Evolutionary conservation across 2,113 vertebrate species (phyloP).

Genomic region (Trachemys scripta): DNA sequence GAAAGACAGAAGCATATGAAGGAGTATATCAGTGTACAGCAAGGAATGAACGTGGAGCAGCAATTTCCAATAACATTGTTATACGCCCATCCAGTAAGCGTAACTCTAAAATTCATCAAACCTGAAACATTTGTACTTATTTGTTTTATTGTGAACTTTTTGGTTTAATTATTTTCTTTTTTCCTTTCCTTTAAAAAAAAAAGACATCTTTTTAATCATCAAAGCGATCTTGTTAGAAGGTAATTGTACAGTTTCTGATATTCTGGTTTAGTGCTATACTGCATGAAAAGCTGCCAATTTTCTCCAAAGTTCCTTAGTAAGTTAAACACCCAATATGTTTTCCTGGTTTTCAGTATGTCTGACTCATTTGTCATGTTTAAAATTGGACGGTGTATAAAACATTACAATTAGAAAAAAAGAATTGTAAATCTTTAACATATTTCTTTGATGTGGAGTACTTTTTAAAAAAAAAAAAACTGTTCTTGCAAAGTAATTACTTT

Average conservation of each 20-base stretch:
- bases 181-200: neutral
- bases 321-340: neutral
- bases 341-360: neutral
- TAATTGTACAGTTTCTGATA: conserved; percentile 53
- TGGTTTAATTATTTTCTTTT: neutral
- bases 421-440: neutral
- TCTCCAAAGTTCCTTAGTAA: neutral
- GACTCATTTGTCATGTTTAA: neutral
- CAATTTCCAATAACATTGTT: conserved; percentile 93
- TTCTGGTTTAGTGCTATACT: conserved; percentile 5
- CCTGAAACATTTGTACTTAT: neutral
- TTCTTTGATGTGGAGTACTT: neutral
- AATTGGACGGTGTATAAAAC: conserved; percentile 17
- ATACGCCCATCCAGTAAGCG: conserved; percentile 93
- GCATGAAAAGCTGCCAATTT: conserved; percentile 46
- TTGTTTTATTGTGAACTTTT: neutral
- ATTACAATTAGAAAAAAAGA: neutral
- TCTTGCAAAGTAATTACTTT: neutral
- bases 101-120: neutral
- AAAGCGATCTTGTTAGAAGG: conserved; percentile 72
- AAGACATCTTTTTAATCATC: conserved; percentile 71
- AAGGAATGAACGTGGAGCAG: conserved; percentile 93
- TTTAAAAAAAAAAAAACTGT: neutral
- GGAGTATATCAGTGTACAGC: conserved; percentile 95
- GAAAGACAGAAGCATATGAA: conserved; percentile 91